These are phyloP conservation scores for Drosophila mojavensis DNA, from an alignment of 1,140 invertebrate genomes.

Conservation along the genomic window DNA sequence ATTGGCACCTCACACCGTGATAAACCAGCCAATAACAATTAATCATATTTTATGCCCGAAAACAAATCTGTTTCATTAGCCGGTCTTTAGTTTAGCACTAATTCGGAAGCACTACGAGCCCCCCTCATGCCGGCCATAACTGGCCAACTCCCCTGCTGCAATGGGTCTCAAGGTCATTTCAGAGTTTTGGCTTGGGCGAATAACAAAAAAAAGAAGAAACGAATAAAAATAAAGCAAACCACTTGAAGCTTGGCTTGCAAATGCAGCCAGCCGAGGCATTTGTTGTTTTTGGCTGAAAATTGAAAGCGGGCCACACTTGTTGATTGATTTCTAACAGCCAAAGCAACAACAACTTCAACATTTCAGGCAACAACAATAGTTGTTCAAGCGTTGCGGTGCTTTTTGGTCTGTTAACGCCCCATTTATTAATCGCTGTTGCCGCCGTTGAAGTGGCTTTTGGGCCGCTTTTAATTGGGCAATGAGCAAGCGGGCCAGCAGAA, in stretches of 20 bases:
- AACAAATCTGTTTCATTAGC: constrained; percentile 41
- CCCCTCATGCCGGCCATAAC: constrained; percentile 3
- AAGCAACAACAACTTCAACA: constrained; percentile 26
- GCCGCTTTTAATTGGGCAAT: constrained; percentile 65
- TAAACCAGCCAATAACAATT: constrained; percentile 21
- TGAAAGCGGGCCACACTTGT: constrained; percentile 74
- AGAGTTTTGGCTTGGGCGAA: constrained; percentile 21
- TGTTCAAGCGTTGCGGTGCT: constrained; percentile 46
- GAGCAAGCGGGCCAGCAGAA: constrained; percentile 32
- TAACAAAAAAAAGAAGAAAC: neutral
- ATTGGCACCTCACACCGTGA: constrained; percentile 5
- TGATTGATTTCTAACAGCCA: constrained; percentile 66
- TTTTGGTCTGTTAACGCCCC: constrained; percentile 64
- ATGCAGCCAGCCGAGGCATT: constrained; percentile 64
- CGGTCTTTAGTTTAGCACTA: constrained; percentile 39
- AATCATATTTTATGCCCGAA: constrained; percentile 28
- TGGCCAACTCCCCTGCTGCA: constrained; percentile 39
- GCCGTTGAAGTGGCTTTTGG: constrained; percentile 10
- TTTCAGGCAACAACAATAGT: constrained; percentile 22
- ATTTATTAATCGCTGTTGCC: constrained; percentile 42
- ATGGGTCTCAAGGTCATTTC: constrained; percentile 62
- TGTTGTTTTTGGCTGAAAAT: constrained; percentile 56
- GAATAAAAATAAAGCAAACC: constrained; percentile 10
- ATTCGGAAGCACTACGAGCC: constrained; percentile 57
- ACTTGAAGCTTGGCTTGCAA: constrained; percentile 45